phyloP scores from a whole-genome alignment of 2,888 invertebrate species.

The Adelognathus sp. region DNA sequence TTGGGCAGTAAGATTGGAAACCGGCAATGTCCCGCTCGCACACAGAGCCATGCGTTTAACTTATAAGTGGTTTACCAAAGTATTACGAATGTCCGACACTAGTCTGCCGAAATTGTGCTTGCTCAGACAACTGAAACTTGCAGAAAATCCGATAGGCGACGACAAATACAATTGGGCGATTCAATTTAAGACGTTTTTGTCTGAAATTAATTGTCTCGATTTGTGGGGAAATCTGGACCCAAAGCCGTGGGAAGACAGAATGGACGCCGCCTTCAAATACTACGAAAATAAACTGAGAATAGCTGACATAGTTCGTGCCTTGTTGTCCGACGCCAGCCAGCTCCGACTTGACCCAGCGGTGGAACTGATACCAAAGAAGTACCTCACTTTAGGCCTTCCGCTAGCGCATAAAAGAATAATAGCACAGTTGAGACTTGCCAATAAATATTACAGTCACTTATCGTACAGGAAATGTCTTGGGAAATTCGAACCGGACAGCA shows the following conservation, averaged over 20 bases:
- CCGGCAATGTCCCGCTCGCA: background rate
- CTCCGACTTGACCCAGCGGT: background rate
- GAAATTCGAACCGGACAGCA: background rate
- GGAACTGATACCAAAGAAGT: background rate
- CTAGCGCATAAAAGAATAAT: background rate
- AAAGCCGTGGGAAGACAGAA: background rate
- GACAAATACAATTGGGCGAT: background rate
- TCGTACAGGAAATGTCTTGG: background rate
- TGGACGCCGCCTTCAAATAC: background rate
- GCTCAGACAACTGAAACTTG: background rate
- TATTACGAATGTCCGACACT: background rate
- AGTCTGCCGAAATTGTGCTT: background rate
- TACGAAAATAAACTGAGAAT: background rate
- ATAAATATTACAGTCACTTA: background rate
- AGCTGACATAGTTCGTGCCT: background rate
- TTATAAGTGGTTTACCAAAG: background rate
- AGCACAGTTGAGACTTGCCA: background rate
- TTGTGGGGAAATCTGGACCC: conserved; percentile 1
- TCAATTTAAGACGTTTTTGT: background rate
- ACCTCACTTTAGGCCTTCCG: background rate
- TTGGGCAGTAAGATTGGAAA: background rate
- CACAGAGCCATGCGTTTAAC: background rate
- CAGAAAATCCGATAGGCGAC: background rate
- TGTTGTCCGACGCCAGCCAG: background rate
- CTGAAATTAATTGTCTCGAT: background rate